Percentiles rank a stretch among this genome's conserved stretches.
phyloP scores from a whole-genome alignment of 2,888 invertebrate species.

The Dioctria linearis region DNA sequence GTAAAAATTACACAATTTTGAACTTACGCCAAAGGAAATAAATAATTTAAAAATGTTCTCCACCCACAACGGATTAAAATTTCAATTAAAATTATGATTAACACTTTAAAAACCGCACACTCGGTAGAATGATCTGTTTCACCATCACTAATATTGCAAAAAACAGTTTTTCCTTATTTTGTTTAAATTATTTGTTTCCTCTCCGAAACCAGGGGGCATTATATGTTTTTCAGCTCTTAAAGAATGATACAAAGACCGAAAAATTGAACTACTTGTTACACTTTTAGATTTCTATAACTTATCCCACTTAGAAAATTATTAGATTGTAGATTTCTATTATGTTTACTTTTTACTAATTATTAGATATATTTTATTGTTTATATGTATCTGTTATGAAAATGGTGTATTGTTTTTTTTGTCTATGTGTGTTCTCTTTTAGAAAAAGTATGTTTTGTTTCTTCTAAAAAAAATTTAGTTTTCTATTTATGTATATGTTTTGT shows the following conservation, averaged over 20 bases:
- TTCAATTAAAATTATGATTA: too few relatives aligned
- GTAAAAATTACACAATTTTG: too few relatives aligned
- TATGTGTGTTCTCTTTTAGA: background rate
- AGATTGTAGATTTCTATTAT: slow-evolving; percentile 31
- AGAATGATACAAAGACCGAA: slow-evolving; percentile 7
- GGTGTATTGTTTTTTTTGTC: background rate
- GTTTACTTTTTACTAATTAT: slow-evolving; percentile 21
- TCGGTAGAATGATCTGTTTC: slow-evolving; percentile 29
- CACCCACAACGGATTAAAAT: too few relatives aligned
- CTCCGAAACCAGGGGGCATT: slow-evolving; percentile 2
- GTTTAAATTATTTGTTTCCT: background rate
- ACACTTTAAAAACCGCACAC: slow-evolving; percentile 20
- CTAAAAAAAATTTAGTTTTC: background rate
- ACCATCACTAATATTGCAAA: slow-evolving; percentile 45
- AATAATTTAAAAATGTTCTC: background rate
- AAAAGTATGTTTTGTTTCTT: slow-evolving; percentile 1
- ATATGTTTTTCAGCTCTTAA: background rate
- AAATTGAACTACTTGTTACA: slow-evolving; percentile 35
- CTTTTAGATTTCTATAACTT: slow-evolving; percentile 9
- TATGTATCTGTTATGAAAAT: slow-evolving; percentile 32
- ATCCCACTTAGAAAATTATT: slow-evolving; percentile 19
- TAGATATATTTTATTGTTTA: slow-evolving; percentile 12
- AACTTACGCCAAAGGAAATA: background rate
- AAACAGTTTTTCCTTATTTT: slow-evolving; percentile 16
- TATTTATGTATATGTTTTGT: slow-evolving; percentile 26